phyloP scores from a whole-genome alignment of 2,113 vertebrate genomes.

The Nannobrachium achirus region DNA sequence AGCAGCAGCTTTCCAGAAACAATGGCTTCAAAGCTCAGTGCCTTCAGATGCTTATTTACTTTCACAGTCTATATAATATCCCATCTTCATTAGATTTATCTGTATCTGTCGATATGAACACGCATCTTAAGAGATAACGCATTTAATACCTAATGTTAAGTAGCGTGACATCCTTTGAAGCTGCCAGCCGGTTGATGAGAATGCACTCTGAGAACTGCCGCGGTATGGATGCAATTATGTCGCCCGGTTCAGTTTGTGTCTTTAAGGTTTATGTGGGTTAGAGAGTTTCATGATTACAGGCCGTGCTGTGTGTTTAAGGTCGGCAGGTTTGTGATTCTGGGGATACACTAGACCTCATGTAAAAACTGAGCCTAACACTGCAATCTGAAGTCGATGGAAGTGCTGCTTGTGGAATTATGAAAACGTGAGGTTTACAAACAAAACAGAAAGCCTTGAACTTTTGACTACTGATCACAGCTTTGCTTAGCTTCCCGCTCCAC shows the following conservation, averaged over 20 bases:
- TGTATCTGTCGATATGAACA: too few relatives aligned
- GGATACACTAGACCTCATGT: conserved; percentile 60
- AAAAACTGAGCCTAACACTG: conserved; percentile 58
- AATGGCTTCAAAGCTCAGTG: neutral
- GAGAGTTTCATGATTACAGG: conserved; percentile 72
- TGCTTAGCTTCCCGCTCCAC: conserved; percentile 40
- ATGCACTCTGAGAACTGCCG: conserved; percentile 64
- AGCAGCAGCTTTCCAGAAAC: neutral
- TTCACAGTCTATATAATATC: too few relatives aligned
- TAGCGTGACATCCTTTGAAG: conserved; percentile 42
- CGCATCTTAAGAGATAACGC: too few relatives aligned
- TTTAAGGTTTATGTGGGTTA: conserved; percentile 73
- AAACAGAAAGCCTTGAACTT: conserved; percentile 34
- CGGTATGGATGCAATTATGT: conserved; percentile 75
- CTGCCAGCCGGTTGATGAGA: conserved; percentile 36
- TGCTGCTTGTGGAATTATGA: conserved; percentile 56
- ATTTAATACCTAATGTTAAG: neutral
- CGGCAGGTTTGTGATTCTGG: conserved; percentile 71
- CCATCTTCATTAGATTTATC: too few relatives aligned
- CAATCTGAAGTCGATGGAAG: conserved; percentile 59
- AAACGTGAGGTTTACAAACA: conserved; percentile 61
- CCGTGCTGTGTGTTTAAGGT: conserved; percentile 69
- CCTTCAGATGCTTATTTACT: neutral
- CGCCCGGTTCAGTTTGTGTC: conserved; percentile 67
- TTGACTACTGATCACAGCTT: conserved; percentile 46